Conservation (phyloP, 2,797 vertebrate species). For the Tympanoctomys barrerae region DNA sequence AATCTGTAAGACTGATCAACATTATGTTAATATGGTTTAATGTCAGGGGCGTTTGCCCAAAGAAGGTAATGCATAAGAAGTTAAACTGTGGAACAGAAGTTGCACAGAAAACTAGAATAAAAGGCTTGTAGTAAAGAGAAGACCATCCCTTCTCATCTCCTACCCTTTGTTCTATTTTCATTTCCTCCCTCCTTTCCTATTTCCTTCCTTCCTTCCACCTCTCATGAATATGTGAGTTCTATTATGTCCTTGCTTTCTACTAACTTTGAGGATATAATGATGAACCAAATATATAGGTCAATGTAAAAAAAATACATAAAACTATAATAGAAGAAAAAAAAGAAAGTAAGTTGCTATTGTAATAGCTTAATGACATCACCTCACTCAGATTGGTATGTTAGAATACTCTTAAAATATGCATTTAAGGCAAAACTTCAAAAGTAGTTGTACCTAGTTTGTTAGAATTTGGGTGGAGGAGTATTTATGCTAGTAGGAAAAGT, state of each 20-base stretch:
- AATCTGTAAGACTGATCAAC: neutral
- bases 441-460: neutral
- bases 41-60: neutral
- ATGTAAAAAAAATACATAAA: neutral
- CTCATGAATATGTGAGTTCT: neutral
- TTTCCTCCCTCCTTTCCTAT: no score
- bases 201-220: neutral
- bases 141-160: neutral
- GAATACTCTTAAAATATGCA: neutral
- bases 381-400: neutral
- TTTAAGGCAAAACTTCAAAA: conserved; percentile 4
- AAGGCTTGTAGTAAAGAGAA: neutral
- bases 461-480: fast-evolving
- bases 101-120: neutral
- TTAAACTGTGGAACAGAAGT: neutral
- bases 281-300: neutral
- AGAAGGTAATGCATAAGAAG: neutral
- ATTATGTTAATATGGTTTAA: neutral
- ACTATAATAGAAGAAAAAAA: neutral
- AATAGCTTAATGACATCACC: neutral
- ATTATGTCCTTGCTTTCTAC: neutral
- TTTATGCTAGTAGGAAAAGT: neutral
- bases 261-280: neutral
- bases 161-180: neutral
- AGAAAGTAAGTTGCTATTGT: neutral